Evolutionary conservation across 2,888 invertebrate species (phyloP), one percentile per base, ranked within the genome.

Genomic region (Bombyx huttoni): DNA sequence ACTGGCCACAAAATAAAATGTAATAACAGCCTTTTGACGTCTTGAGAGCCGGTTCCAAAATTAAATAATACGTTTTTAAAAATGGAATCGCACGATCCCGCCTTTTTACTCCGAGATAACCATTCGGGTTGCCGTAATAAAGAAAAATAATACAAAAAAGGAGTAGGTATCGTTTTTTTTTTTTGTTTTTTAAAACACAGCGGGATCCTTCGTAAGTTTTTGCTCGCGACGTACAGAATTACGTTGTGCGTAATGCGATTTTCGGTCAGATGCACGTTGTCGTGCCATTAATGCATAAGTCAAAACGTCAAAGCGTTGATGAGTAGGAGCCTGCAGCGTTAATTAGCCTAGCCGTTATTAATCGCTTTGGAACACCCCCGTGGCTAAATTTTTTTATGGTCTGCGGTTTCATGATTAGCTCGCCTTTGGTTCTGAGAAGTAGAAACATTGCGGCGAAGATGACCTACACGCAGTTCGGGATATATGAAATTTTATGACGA

Each of bases 1-100:
- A 74, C 73, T 69, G 73, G 75, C 81, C 80, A 79, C 81, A 83
- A 85, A 85, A 86, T 78, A 40, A 40, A 40, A 74, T 79, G 81
- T 88, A 88, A 88, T 88, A 78, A 88, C 85, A 84, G 83, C 86
- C 87, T 86, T 84, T 81, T 86, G 87, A 86, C 87, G 84, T 83
- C 81, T 85, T 78, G 83, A 84, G 75, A 85, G 87, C 87, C 83
- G 82, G 88, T 86, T 88, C 78, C 81, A 78, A 87, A 86, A 85
- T 87, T 86, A 87, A 88, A 88, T 88, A 83, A 88, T 87, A 87
- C 84, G 84, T 88, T 88, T 40, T 87, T 81, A 84, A 87, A 87
- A 88, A 86, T 87, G 88, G 85, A 87, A 88, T 87, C 85, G 85
- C 81, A 83, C 79, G 63, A 83, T 75, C 85, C 87, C 87, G 87